Conservation (phyloP, 2,797 vertebrate species). For the Neosalanx taihuensis region DNA sequence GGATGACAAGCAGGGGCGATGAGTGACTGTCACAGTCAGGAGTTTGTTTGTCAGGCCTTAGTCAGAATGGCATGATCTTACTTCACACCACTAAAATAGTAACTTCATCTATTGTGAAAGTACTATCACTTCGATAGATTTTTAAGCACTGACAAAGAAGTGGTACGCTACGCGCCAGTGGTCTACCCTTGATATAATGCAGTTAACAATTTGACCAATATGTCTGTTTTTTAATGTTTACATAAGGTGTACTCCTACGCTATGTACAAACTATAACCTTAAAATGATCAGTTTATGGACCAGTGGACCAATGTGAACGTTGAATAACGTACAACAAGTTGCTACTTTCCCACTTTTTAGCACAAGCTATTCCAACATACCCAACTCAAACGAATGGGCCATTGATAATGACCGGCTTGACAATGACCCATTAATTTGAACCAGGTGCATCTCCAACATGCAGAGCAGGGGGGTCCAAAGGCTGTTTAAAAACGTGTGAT, state of each 20-base stretch:
- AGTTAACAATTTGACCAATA: conserved; percentile 15
- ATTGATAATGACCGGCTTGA: not conserved
- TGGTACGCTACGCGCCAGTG: not conserved
- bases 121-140: not conserved
- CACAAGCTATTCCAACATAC: not conserved
- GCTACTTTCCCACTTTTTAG: not conserved
- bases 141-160: conserved; percentile 6
- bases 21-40: no score
- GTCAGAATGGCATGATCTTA: no score
- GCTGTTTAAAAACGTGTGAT: not conserved
- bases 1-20: no score
- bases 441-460: not conserved
- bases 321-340: not conserved
- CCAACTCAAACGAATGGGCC: not conserved
- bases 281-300: not conserved
- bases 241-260: conserved; percentile 18
- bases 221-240: not conserved
- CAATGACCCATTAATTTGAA: not conserved
- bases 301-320: not conserved
- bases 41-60: no score
- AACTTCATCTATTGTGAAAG: not conserved
- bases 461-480: not conserved
- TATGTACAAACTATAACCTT: conserved; percentile 2
- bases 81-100: not conserved
- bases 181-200: not conserved